Conservation (phyloP, 1,140 invertebrate species). For the Zaprionus taronus region DNA sequence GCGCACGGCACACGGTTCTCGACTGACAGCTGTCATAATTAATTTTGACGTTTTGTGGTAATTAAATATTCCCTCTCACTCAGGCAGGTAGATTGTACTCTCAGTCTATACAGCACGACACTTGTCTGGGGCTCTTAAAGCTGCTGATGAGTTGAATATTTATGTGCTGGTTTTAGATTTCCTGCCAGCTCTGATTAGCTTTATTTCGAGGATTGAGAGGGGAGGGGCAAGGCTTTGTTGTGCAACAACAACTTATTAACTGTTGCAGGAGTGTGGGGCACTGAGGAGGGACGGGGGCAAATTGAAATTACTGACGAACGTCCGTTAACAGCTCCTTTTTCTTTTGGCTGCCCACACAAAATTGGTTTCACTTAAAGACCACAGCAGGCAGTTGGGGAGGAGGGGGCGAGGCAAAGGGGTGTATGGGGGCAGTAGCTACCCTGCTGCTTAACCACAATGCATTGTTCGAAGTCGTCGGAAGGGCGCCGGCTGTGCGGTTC, state of each 20-base stretch:
- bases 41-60: constrained; percentile 76
- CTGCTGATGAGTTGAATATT: not conserved
- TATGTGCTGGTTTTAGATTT: constrained; percentile 62
- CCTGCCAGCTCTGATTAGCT: constrained; percentile 76
- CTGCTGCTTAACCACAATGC: constrained; percentile 66
- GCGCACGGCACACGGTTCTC: constrained; percentile 49
- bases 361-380: constrained; percentile 28
- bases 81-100: constrained; percentile 38
- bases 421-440: constrained; percentile 8
- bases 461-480: constrained; percentile 58
- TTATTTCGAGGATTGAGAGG: constrained; percentile 13
- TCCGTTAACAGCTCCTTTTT: constrained; percentile 62
- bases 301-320: constrained; percentile 73
- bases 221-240: constrained; percentile 48
- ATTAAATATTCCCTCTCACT: constrained; percentile 74
- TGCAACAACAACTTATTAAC: constrained; percentile 66
- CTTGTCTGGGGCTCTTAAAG: constrained; percentile 36
- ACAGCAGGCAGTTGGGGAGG: not conserved
- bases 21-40: constrained; percentile 81
- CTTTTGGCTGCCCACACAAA: constrained; percentile 22
- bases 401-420: not conserved
- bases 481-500: constrained; percentile 47
- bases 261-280: constrained; percentile 10
- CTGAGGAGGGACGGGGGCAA: constrained; percentile 15
- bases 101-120: not conserved